These are phyloP conservation scores for Colletes collaris DNA, from an alignment of 2,888 invertebrate species.

Conservation along the genomic window DNA sequence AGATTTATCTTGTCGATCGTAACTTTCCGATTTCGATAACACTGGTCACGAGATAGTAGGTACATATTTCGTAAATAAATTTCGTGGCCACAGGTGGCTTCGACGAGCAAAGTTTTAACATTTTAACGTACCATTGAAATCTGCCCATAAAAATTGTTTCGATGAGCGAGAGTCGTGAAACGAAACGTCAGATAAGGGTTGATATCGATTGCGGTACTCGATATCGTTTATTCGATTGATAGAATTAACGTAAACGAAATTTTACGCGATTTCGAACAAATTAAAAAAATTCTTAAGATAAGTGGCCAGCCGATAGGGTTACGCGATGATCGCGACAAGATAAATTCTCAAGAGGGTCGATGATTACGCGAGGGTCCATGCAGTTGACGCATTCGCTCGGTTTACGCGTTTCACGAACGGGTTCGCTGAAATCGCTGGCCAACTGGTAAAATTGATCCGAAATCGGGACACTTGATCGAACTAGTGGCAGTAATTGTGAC, in stretches of 20 bases:
- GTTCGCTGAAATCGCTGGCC: conserved; percentile 31
- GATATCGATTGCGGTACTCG: too few species aligned
- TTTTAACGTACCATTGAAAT: too few species aligned
- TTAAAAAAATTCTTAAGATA: neutral
- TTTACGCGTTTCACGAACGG: conserved; percentile 25
- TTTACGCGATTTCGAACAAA: too few species aligned
- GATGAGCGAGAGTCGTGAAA: too few species aligned
- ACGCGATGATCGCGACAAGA: conserved; percentile 6
- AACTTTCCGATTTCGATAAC: conserved; percentile 32
- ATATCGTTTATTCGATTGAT: too few species aligned
- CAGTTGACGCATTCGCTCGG: conserved; percentile 48
- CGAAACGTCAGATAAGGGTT: too few species aligned
- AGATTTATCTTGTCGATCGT: neutral
- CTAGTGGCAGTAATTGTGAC: neutral
- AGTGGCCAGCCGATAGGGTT: conserved; percentile 3
- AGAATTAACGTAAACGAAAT: too few species aligned
- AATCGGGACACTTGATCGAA: neutral
- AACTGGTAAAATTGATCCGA: conserved; percentile 10
- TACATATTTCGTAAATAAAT: conserved; percentile 30
- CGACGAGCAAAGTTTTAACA: neutral
- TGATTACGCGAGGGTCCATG: conserved; percentile 54
- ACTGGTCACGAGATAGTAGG: too few species aligned
- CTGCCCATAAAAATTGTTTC: too few species aligned
- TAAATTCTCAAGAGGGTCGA: conserved; percentile 55
- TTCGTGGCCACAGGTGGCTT: conserved; percentile 25